A percentile compares a stretch with the other conserved stretches of the same genome.
Conservation (phyloP, 2,797 vertebrate species). For the Sphaeramia orbicularis region DNA sequence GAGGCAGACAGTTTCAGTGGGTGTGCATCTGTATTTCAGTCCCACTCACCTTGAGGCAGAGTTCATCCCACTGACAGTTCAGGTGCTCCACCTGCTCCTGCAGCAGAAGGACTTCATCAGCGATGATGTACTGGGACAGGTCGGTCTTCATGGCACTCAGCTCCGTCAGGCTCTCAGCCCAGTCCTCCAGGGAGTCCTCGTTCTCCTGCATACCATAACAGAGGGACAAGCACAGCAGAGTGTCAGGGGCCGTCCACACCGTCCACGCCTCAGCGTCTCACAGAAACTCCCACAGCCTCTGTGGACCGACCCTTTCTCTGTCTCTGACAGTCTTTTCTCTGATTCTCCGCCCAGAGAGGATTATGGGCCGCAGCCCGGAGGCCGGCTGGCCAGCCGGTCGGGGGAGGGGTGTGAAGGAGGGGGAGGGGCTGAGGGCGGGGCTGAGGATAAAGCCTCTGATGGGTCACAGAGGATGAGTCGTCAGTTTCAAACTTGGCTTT, state of each 20-base stretch:
- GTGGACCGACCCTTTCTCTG: slow-evolving; percentile 37
- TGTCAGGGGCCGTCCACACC: slow-evolving; percentile 48
- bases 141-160: slow-evolving; percentile 89
- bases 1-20: too few relatives aligned
- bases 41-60: slow-evolving; percentile 88
- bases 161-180: slow-evolving; percentile 88
- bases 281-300: slow-evolving; percentile 28
- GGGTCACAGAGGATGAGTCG: slow-evolving; percentile 42
- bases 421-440: slow-evolving; percentile 21
- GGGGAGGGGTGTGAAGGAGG: slow-evolving; percentile 49
- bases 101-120: slow-evolving; percentile 88
- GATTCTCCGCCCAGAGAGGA: slow-evolving; percentile 80
- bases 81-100: slow-evolving; percentile 90
- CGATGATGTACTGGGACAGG: slow-evolving; percentile 88
- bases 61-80: slow-evolving; percentile 94
- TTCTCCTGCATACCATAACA: slow-evolving; percentile 93
- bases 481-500: slow-evolving; percentile 53
- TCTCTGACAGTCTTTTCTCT: slow-evolving; percentile 45
- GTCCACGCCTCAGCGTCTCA: slow-evolving; percentile 27
- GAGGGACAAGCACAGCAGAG: slow-evolving; percentile 33
- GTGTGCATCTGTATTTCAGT: too few relatives aligned
- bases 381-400: slow-evolving; percentile 43
- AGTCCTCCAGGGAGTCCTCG: slow-evolving; percentile 89
- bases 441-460: slow-evolving; percentile 31
- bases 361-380: slow-evolving; percentile 85